Evolutionary conservation across 2,888 invertebrate genomes (phyloP).

Genomic region (Disparrhopalites patrizii): DNA sequence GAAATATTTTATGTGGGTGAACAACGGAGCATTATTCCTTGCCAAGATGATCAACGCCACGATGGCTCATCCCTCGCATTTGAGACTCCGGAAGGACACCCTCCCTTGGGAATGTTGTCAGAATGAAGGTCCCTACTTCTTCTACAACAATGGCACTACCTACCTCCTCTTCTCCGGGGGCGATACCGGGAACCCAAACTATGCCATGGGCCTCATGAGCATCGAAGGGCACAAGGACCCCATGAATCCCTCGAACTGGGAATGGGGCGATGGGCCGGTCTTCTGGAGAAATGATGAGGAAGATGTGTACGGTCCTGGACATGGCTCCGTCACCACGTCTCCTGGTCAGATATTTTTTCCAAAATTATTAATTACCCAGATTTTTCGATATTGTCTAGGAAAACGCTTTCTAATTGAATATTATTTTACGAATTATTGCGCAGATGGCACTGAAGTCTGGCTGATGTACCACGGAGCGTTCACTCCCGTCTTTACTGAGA

Average conservation of each 20-base stretch:
- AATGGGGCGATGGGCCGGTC: conserved; percentile 14
- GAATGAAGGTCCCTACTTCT: conserved; percentile 16
- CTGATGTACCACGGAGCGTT: conserved; percentile 32
- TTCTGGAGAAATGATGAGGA: conserved; percentile 28
- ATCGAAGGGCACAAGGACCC: conserved; percentile 20
- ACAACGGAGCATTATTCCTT: conserved; percentile 10
- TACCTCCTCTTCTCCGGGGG: conserved; percentile 23
- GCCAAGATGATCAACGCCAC: conserved; percentile 11
- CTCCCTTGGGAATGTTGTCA: conserved; percentile 24
- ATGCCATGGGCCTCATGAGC: conserved; percentile 21
- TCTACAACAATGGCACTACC: conserved; percentile 9
- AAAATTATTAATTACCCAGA: background rate
- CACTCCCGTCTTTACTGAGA: conserved; percentile 4
- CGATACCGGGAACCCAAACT: conserved; percentile 23
- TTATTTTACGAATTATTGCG: background rate
- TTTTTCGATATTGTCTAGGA: background rate
- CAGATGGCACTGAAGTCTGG: conserved; percentile 34
- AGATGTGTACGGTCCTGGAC: conserved; percentile 31
- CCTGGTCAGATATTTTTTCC: conserved; percentile 26
- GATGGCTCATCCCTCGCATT: background rate
- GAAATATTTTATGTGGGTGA: background rate
- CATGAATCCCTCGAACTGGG: conserved; percentile 19
- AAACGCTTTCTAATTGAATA: background rate
- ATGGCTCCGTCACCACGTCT: conserved; percentile 33
- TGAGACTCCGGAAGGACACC: conserved; percentile 4